Evolutionary conservation across 1,140 invertebrate genomes (phyloP).

Genomic region (Caenorhabditis tropicalis): DNA sequence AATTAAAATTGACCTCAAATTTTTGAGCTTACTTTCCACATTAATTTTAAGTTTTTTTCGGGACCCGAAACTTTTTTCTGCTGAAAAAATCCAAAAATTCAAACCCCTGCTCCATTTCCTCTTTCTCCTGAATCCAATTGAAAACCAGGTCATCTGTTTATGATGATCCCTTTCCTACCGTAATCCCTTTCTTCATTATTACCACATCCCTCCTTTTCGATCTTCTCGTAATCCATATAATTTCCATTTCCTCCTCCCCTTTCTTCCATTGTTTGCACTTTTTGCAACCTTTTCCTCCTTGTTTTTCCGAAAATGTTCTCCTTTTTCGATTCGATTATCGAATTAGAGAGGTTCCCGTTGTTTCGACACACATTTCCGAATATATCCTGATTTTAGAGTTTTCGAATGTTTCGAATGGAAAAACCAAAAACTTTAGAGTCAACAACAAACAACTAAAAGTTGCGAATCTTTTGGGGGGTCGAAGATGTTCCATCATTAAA

Average conservation of each 20-base stretch:
- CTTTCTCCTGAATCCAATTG: not conserved
- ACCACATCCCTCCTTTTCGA: not conserved
- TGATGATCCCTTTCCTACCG: constrained; percentile 11
- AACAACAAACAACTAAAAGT: too few relatives aligned
- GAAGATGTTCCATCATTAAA: not conserved
- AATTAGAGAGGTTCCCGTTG: too few relatives aligned
- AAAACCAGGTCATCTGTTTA: constrained; percentile 26
- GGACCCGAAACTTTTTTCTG: too few relatives aligned
- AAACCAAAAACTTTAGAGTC: too few relatives aligned
- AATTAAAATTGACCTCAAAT: too few relatives aligned
- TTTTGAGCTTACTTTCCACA: too few relatives aligned
- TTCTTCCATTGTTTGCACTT: constrained; percentile 10
- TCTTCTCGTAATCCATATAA: not conserved
- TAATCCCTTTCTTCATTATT: constrained; percentile 17
- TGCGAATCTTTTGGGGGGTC: too few relatives aligned
- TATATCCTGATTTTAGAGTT: too few relatives aligned
- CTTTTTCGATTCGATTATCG: not conserved
- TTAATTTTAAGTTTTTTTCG: too few relatives aligned
- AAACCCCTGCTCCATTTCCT: not conserved
- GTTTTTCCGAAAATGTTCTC: not conserved
- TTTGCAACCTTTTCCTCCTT: not conserved
- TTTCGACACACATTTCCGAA: too few relatives aligned
- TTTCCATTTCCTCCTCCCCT: constrained; percentile 24
- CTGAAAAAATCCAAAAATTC: too few relatives aligned
- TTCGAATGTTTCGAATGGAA: too few relatives aligned